These are phyloP conservation scores for Euphonia xanthogaster DNA, from an alignment of 2,797 vertebrate species.

Conservation along the genomic window DNA sequence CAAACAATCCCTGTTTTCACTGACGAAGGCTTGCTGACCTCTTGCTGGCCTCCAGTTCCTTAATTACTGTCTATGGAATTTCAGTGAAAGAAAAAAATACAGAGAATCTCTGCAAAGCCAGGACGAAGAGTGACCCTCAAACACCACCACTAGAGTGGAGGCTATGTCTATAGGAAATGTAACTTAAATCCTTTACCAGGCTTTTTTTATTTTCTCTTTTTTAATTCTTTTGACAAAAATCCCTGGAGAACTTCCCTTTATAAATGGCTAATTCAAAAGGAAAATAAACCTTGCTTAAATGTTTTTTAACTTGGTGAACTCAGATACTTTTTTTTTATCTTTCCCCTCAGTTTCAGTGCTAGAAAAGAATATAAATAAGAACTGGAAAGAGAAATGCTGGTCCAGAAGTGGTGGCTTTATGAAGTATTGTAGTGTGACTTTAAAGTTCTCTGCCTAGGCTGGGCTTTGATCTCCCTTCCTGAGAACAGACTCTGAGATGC, in stretches of 20 bases:
- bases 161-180: constrained; percentile 51
- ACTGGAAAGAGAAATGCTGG: not conserved
- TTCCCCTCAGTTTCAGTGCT: not conserved
- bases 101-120: constrained; percentile 71
- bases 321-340: constrained; percentile 20
- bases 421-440: not conserved
- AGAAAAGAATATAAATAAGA: not conserved
- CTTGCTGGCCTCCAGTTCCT: constrained; percentile 86
- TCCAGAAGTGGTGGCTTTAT: not conserved
- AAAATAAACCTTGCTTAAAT: constrained; percentile 61
- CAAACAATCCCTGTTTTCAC: constrained; percentile 94
- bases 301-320: constrained; percentile 56
- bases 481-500: not conserved
- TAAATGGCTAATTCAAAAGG: constrained; percentile 17
- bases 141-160: constrained; percentile 22
- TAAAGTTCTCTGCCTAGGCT: not conserved
- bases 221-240: constrained; percentile 12
- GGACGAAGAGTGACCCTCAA: constrained; percentile 68
- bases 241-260: not conserved
- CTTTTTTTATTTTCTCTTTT: not conserved
- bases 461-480: not conserved
- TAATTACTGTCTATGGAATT: constrained; percentile 94
- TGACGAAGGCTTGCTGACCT: constrained; percentile 86
- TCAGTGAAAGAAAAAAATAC: constrained; percentile 78
- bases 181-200: constrained; percentile 18